phyloP scores from a whole-genome alignment of 2,113 vertebrate species.

The Antidorcas marsupialis region DNA sequence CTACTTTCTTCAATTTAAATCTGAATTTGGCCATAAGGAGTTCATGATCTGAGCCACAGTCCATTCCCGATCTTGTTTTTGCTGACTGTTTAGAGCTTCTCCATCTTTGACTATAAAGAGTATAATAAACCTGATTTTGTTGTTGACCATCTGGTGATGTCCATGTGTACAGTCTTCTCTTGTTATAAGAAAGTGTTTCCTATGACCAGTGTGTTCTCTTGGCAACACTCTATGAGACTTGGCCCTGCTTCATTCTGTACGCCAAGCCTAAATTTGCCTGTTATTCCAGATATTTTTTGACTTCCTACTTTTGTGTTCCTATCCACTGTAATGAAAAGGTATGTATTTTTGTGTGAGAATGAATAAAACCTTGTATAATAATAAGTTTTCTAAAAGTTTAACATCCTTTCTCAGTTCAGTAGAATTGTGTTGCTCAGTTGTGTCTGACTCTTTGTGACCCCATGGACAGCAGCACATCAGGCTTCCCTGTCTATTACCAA shows the following conservation, averaged over 20 bases:
- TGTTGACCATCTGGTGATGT: not conserved
- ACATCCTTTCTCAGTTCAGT: not conserved
- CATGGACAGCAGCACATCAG: not conserved
- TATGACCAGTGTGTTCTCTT: not conserved
- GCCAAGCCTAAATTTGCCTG: not conserved
- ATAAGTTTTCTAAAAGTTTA: not conserved
- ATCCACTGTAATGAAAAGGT: not conserved
- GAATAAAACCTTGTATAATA: not conserved
- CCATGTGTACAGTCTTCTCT: not conserved
- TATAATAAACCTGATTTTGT: rapidly evolving
- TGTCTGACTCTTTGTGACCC: not conserved
- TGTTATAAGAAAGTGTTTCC: not conserved
- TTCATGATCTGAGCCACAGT: not conserved
- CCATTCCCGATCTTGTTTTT: not conserved
- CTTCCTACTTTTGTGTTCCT: not conserved
- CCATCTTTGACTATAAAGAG: not conserved
- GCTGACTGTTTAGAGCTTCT: not conserved
- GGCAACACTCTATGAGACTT: not conserved
- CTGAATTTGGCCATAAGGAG: not conserved
- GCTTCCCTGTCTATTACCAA: not conserved
- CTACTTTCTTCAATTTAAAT: not conserved
- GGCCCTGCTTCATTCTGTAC: not conserved
- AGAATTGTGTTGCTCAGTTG: not conserved
- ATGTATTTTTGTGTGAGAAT: not conserved
- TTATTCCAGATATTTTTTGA: not conserved